Base-by-base conservation (phyloP, 2,113 vertebrate genomes). In the Vimba vimba region DNA sequence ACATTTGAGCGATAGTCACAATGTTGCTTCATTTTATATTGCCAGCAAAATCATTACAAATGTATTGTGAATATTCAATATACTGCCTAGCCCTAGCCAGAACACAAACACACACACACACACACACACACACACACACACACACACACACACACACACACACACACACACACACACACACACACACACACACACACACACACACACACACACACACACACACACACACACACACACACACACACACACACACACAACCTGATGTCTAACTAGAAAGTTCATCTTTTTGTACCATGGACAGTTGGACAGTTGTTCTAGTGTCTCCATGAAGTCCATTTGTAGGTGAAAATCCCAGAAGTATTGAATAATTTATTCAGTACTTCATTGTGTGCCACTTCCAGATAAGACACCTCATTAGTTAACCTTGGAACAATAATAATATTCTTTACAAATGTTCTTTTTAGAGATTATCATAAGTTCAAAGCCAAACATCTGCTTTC, bases 401-500 rank as follows among this genome's bases (percentile, higher is more conserved):
- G 45, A 30, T 57, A 52, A 27, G 13, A 80, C 15, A 64, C 47
- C 13, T 7, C 8, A 23, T 64, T 43, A 17, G 21, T 64, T 66
- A 81, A 81, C 59, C 59, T 43, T 66, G 79, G 77, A 79, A 80
- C 36, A 47, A 60, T 47, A 19, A 3, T 27, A 80, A 64, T 43
- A 39, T 79, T 79, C 21, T 43, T 47, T 27, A 64, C 78, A 62
- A 80, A 80, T 62, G 78, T 47, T 66, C 59, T 79, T 36, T 59
- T 81, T 66, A 64, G 15, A 45, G 36, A 66, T 30, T 80, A 80
- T 15, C 57, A 80, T 43, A 45, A 64, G n/a, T 80, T 27, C 36
- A 64, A 80, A 64, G 59, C 36, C 59, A 80, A 47, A 64, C 79
- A 80, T 80, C 57, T 80, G 59, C 39, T 81, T 81, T 81, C 59